Evolutionary conservation across 64 coral and sea anemone genomes (phyloP).

Genomic region (Catalaphyllia jardinei): DNA sequence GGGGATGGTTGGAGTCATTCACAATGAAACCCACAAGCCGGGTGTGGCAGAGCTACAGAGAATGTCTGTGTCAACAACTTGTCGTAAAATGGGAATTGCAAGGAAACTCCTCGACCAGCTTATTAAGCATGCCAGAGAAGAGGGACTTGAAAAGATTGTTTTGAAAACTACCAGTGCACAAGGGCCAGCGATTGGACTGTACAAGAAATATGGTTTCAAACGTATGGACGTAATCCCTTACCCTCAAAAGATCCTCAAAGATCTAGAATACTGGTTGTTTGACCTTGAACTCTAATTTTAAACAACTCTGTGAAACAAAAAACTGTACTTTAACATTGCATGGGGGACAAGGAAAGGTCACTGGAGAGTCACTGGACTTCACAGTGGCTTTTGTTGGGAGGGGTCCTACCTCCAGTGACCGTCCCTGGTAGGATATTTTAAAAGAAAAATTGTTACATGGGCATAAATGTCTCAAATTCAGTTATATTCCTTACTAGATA

Average conservation of each 20-base stretch:
- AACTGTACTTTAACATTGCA: too few species aligned
- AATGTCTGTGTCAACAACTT: conserved; percentile 56
- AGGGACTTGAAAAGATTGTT: conserved; percentile 60
- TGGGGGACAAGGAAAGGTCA: too few species aligned
- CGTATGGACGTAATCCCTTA: background rate
- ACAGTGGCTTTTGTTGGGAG: too few species aligned
- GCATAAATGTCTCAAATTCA: too few species aligned
- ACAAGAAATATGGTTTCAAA: conserved; percentile 52
- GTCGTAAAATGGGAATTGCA: conserved; percentile 60
- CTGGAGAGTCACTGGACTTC: too few species aligned
- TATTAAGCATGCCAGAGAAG: conserved; percentile 29
- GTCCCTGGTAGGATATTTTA: too few species aligned
- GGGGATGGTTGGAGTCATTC: conserved; percentile 66
- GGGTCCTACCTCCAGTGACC: too few species aligned
- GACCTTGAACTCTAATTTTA: conserved; percentile 25
- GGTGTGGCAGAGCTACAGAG: conserved; percentile 63
- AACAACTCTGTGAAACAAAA: too few species aligned
- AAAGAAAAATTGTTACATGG: too few species aligned
- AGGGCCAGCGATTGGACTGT: conserved; percentile 49
- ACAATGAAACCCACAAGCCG: conserved; percentile 29
- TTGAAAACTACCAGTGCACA: conserved; percentile 58
- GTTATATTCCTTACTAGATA: too few species aligned
- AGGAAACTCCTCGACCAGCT: conserved; percentile 48
- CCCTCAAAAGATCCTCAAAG: conserved; percentile 30
- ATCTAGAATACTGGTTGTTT: conserved; percentile 16